These are phyloP conservation scores for Bombus confusus DNA, from an alignment of 1,140 invertebrate species.

Conservation along the genomic window DNA sequence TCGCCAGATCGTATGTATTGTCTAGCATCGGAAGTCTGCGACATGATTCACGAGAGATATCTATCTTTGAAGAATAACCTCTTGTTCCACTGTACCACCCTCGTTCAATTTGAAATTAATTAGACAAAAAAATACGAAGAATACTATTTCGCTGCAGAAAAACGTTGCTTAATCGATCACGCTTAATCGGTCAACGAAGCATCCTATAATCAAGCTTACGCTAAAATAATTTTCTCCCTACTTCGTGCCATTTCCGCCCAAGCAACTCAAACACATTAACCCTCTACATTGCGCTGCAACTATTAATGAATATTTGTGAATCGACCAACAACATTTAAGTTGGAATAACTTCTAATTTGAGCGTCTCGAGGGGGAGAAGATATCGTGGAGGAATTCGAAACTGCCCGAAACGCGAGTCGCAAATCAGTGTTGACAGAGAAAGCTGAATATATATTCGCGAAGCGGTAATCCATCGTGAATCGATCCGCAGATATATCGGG, in stretches of 20 bases:
- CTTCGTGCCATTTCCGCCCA: background rate
- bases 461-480: slow-evolving; percentile 41
- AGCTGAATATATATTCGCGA: slow-evolving; percentile 32
- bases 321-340: slow-evolving; percentile 5
- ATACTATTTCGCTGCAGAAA: no score
- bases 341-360: background rate
- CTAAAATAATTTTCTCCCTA: background rate
- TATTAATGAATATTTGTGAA: background rate
- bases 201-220: no score
- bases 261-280: background rate
- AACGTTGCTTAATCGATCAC: no score
- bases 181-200: no score
- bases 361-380: background rate
- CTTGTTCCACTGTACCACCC: no score
- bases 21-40: no score
- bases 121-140: no score
- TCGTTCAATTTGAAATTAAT: no score
- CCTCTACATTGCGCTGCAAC: background rate
- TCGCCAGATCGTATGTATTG: no score
- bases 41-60: no score
- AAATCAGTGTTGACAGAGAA: slow-evolving; percentile 46
- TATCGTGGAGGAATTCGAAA: slow-evolving; percentile 10
- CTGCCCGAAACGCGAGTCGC: slow-evolving; percentile 14
- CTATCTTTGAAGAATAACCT: no score
- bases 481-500: slow-evolving; percentile 43